phyloP scores from a whole-genome alignment of 2,113 vertebrate genomes.

The Periophthalmus modestus region DNA sequence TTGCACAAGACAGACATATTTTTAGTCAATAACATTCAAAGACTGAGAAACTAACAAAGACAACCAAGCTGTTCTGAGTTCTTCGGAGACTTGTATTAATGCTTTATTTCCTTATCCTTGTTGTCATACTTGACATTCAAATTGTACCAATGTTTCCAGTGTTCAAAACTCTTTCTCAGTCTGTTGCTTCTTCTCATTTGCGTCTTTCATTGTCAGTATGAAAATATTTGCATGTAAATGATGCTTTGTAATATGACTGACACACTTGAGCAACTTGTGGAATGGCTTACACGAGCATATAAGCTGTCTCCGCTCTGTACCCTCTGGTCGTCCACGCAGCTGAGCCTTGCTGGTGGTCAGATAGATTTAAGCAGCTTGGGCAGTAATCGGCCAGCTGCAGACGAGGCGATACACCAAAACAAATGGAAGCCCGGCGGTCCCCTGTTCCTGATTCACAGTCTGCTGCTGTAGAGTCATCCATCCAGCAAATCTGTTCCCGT shows the following conservation, averaged over 20 bases:
- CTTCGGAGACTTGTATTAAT: neutral
- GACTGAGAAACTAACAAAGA: neutral
- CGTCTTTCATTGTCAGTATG: neutral
- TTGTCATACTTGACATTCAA: neutral
- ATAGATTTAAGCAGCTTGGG: conserved; percentile 34
- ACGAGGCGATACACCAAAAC: conserved; percentile 43
- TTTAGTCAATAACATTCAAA: too few species aligned
- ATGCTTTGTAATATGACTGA: neutral
- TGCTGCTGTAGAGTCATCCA: conserved; percentile 60
- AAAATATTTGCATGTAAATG: conserved; percentile 17
- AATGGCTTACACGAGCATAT: neutral
- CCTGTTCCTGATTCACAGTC: conserved; percentile 59
- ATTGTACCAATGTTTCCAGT: conserved; percentile 3
- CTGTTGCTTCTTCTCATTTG: conserved; percentile 5
- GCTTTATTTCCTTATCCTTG: neutral
- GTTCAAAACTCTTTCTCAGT: neutral
- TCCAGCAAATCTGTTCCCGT: conserved; percentile 57
- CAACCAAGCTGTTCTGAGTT: neutral
- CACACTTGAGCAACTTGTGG: conserved; percentile 8
- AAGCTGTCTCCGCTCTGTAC: neutral
- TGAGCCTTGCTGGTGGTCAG: conserved; percentile 52
- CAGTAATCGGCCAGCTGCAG: conserved; percentile 65
- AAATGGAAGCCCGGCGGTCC: conserved; percentile 43
- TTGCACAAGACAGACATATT: too few species aligned
- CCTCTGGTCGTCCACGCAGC: conserved; percentile 41